Base-by-base conservation (phyloP, 2,797 vertebrate species). In the Onychomys torridus region DNA sequence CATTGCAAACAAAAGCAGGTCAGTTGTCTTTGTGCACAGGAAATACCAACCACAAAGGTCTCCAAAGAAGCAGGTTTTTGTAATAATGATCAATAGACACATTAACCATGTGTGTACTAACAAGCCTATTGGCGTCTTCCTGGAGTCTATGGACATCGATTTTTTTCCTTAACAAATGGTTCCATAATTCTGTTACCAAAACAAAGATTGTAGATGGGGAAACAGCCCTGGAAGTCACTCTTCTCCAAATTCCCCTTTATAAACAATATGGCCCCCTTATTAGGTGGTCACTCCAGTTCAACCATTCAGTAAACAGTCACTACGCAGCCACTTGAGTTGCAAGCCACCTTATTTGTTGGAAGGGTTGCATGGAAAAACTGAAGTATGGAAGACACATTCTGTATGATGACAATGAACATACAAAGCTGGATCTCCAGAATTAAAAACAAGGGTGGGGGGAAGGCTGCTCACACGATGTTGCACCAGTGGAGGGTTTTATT, bases 1-100 rank as follows among this genome's bases (percentile, higher is more conserved):
- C 12, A 63, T 59, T 65, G 84, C 11, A 67, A 76, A 81, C 46
- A 91, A 84, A 85, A 82, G 67, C 11, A 77, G 73, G 65, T 76
- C 88, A 89, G 49, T 71, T 89, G 43, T 25, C 29, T 90, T 90
- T 57, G 14, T 49, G 55, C n/a, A 89, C 71, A 63, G 91, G 89
- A 96, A 95, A 93, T 93, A 85, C 49, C 67, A 85, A 82, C 78
- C 84, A 71, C 75, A 82, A 76, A 69, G 69, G 11, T 63, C 49
- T 90, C 14, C 21, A 59, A 21, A 73, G 52, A 82, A 43, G 55
- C 34, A 61, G 29, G 34, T 6, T 23, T 91, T 83, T 89, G 8
- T 59, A 85, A 12, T 6, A 43, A 43, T 89, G 55, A 34, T 93
- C 46, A 83, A 32, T 6, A 46, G 23, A 43, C 43, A 43, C 4